phyloP scores from a whole-genome alignment of 2,888 invertebrate species.

The Rhagium mordax region DNA sequence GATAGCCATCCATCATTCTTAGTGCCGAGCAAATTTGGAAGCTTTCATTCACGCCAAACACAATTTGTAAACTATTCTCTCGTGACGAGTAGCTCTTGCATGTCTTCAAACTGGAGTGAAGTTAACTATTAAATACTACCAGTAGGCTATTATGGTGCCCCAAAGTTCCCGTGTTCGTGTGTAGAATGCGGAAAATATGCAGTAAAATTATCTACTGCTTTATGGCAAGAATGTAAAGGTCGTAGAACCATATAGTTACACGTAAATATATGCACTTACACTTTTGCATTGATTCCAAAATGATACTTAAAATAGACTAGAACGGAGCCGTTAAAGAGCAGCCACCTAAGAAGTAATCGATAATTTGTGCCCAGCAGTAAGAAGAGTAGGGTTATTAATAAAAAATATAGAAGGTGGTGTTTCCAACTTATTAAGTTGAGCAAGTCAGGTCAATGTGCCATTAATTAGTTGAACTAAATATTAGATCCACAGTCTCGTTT shows the following conservation, averaged over 20 bases:
- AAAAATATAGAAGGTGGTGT: neutral
- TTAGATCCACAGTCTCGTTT: no score
- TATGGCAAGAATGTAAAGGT: conserved; percentile 20
- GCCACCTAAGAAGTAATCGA: neutral
- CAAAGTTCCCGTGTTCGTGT: conserved; percentile 12
- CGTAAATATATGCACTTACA: conserved; percentile 17
- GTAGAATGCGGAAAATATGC: conserved; percentile 26
- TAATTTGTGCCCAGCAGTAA: neutral
- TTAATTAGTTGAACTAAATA: neutral
- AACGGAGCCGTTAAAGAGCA: neutral
- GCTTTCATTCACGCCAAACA: conserved; percentile 9
- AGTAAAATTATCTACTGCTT: conserved; percentile 22
- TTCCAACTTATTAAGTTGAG: neutral
- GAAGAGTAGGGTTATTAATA: neutral
- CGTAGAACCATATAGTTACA: conserved; percentile 1
- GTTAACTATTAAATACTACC: conserved; percentile 22
- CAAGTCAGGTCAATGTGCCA: neutral
- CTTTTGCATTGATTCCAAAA: neutral
- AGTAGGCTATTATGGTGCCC: conserved; percentile 22
- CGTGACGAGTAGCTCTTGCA: conserved; percentile 6
- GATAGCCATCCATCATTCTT: neutral
- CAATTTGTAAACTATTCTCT: conserved; percentile 17
- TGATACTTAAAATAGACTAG: neutral
- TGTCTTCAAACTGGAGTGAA: conserved; percentile 11
- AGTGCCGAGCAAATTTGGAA: conserved; percentile 10